Evolutionary conservation across 2,888 invertebrate species (phyloP).

Genomic region (Tiliacea citrago): DNA sequence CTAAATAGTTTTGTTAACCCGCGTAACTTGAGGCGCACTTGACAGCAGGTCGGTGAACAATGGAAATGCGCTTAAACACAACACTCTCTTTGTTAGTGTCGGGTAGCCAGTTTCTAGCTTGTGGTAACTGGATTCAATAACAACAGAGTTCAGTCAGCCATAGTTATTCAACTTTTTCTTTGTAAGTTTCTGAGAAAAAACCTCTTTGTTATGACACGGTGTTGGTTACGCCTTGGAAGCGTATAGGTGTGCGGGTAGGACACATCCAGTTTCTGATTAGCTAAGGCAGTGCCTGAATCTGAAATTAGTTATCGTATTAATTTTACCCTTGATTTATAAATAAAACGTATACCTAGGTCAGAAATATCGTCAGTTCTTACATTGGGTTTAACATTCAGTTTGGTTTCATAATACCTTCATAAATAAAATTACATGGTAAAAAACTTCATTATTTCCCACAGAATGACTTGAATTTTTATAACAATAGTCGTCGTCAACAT

Average conservation of each 20-base stretch:
- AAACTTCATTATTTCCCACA: constrained; percentile 41
- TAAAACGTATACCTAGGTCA: background rate
- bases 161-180: constrained; percentile 33
- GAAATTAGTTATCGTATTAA: background rate
- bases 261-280: constrained; percentile 23
- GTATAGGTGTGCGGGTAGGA: background rate
- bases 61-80: constrained; percentile 49
- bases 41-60: constrained; percentile 57
- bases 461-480: constrained; percentile 68
- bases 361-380: constrained; percentile 10
- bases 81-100: constrained; percentile 57
- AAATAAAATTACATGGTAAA: constrained; percentile 55
- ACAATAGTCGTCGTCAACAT: constrained; percentile 64
- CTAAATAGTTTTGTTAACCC: constrained; percentile 56
- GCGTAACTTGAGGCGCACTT: constrained; percentile 54
- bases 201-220: constrained; percentile 9
- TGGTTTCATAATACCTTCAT: constrained; percentile 14
- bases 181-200: constrained; percentile 27
- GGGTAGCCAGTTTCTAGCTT: constrained; percentile 35
- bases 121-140: constrained; percentile 54
- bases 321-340: background rate
- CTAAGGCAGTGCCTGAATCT: no score
- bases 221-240: background rate
- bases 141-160: constrained; percentile 39
- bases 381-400: constrained; percentile 11